Evolutionary conservation across 1,140 invertebrate genomes (phyloP).

Genomic region (Atta cephalotes): DNA sequence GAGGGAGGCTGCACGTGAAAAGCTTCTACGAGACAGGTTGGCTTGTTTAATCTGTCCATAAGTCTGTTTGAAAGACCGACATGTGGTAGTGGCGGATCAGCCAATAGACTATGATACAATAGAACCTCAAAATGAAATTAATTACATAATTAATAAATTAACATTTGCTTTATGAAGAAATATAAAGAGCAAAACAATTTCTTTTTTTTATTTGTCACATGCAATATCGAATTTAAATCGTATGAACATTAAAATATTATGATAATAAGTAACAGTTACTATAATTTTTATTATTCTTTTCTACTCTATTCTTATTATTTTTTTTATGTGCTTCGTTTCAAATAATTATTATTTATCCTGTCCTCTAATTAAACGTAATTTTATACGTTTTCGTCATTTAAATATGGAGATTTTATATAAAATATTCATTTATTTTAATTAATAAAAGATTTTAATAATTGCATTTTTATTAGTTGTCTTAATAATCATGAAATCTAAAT

Average conservation of each 20-base stretch:
- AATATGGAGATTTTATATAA: neutral
- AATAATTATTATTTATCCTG: neutral
- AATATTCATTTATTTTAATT: neutral
- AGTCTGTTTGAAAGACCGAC: neutral
- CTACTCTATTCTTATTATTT: no score
- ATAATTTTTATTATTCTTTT: neutral
- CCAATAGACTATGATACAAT: neutral
- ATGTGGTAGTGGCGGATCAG: neutral
- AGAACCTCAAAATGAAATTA: neutral
- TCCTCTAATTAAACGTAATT: neutral
- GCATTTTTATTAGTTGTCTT: neutral
- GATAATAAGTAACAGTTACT: neutral
- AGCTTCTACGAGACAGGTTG: slow-evolving; percentile 79
- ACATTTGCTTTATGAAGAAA: neutral
- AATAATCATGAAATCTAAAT: neutral
- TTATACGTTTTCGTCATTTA: neutral
- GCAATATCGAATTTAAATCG: neutral
- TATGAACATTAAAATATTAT: neutral
- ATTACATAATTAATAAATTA: slow-evolving; percentile 27
- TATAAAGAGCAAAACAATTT: neutral
- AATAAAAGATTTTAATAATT: neutral
- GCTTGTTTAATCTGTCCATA: neutral
- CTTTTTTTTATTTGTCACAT: neutral
- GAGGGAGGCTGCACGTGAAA: slow-evolving; percentile 70
- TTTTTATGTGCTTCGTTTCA: neutral